These are phyloP conservation scores for Octodon degus DNA, from an alignment of 2,113 vertebrate genomes.

Conservation along the genomic window DNA sequence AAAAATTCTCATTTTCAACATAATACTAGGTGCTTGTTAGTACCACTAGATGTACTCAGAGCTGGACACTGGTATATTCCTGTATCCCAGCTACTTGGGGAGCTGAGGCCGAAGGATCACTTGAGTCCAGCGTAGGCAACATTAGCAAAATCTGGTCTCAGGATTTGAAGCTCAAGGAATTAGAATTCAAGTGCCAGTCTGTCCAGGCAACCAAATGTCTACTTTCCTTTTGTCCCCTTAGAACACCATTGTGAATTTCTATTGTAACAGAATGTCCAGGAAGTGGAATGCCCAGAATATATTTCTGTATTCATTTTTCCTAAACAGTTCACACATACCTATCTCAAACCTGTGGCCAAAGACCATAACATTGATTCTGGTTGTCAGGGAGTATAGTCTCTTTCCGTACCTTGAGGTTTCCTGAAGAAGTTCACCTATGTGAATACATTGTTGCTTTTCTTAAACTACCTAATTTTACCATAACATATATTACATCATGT, in stretches of 20 bases:
- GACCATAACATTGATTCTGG: not conserved
- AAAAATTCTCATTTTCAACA: conserved; percentile 29
- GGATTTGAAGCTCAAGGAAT: not conserved
- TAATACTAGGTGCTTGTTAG: not conserved
- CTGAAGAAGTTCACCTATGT: not conserved
- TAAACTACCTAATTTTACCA: conserved; percentile 23
- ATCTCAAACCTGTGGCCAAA: not conserved
- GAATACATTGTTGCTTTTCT: not conserved
- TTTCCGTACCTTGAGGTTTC: not conserved
- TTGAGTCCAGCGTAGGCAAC: not conserved
- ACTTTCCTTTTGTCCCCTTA: not conserved
- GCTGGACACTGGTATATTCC: not conserved
- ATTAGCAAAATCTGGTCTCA: not conserved
- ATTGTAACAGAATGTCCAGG: conserved; percentile 10
- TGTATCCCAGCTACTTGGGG: not conserved
- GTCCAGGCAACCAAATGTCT: not conserved
- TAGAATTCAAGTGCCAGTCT: not conserved
- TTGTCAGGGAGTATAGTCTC: not conserved
- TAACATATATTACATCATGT: not conserved
- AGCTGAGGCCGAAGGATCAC: not conserved
- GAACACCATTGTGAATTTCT: conserved; percentile 32
- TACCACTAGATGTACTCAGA: not conserved
- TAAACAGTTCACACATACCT: not conserved
- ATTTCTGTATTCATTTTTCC: not conserved
- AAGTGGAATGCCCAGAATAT: conserved; percentile 39